Evolutionary conservation across 2,797 vertebrate genomes (phyloP).

Genomic region (Hipposideros larvatus): DNA sequence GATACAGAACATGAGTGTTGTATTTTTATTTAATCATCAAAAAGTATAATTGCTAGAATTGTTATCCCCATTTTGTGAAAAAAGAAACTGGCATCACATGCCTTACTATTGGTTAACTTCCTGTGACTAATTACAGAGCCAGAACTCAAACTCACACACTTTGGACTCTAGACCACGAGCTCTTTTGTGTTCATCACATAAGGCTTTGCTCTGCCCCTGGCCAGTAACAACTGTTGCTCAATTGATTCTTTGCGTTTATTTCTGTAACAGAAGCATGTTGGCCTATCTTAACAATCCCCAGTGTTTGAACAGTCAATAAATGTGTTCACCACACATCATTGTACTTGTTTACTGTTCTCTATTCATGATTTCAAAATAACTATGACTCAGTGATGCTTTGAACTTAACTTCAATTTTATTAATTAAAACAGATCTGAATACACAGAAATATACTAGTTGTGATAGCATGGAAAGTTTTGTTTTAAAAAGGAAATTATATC

Average conservation of each 20-base stretch:
- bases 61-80: neutral
- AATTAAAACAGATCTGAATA: neutral
- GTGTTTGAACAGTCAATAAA: neutral
- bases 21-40: constrained; percentile 12
- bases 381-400: neutral
- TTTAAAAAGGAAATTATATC: constrained; percentile 41
- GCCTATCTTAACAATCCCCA: neutral
- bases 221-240: neutral
- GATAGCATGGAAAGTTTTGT: neutral
- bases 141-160: neutral
- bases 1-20: neutral
- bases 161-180: neutral
- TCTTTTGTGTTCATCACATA: neutral
- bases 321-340: neutral
- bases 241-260: neutral
- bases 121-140: neutral
- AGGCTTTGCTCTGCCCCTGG: neutral
- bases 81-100: neutral
- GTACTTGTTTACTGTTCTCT: neutral
- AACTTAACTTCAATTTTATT: constrained; percentile 47
- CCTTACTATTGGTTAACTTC: neutral
- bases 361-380: neutral
- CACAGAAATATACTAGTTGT: constrained; percentile 21
- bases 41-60: neutral
- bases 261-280: neutral